Evolutionary conservation across 2,888 invertebrate species (phyloP).

Genomic region (Nomada fabriciana): DNA sequence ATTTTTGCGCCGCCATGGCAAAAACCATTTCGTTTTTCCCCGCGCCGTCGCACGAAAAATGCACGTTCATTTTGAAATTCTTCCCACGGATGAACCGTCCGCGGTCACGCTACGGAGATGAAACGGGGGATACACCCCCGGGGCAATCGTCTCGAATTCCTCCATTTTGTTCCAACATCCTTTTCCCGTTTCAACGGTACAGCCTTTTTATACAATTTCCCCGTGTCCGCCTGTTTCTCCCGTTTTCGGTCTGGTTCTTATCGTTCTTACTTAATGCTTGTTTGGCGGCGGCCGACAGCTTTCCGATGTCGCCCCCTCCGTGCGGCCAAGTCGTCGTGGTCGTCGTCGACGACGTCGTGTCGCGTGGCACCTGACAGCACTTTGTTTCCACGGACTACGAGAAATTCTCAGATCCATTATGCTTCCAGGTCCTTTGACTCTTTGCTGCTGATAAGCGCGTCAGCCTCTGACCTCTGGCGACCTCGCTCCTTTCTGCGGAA

Average conservation of each 20-base stretch:
- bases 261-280: constrained; percentile 47
- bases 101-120: not conserved
- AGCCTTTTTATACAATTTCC: constrained; percentile 17
- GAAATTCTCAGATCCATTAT: constrained; percentile 63
- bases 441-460: constrained; percentile 59
- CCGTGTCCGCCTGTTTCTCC: not conserved
- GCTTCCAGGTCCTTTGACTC: constrained; percentile 61
- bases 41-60: constrained; percentile 4
- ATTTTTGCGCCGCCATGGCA: constrained; percentile 23
- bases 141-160: constrained; percentile 5
- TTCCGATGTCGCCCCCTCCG: constrained; percentile 41
- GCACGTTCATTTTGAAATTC: constrained; percentile 18
- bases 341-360: constrained; percentile 11
- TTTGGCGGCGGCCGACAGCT: constrained; percentile 45
- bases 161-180: constrained; percentile 2
- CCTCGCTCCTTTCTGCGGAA: constrained; percentile 41
- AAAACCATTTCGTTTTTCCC: constrained; percentile 30
- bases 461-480: constrained; percentile 39
- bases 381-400: constrained; percentile 55
- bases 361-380: constrained; percentile 47
- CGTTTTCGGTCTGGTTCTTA: constrained; percentile 39
- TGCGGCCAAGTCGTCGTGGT: constrained; percentile 23
- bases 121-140: not conserved
- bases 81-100: constrained; percentile 10
- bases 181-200: constrained; percentile 7